Evolutionary conservation across 1,140 invertebrate genomes (phyloP).

Genomic region (Conus betulinus): DNA sequence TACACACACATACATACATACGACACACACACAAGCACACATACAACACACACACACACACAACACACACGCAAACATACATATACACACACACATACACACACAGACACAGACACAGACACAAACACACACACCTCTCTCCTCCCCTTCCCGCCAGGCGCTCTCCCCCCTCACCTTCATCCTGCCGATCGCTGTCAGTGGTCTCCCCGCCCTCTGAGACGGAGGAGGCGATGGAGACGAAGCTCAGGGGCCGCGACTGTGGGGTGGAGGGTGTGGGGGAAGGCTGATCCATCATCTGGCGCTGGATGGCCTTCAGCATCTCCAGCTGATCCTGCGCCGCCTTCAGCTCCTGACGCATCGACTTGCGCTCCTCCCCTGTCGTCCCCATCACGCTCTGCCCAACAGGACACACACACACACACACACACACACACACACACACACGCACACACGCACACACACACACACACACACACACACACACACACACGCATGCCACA

Average conservation of each 20-base stretch:
- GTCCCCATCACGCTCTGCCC: conserved; percentile 83
- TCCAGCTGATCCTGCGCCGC: conserved; percentile 84
- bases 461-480: too few species aligned
- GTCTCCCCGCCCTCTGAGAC: conserved; percentile 37
- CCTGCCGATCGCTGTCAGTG: conserved; percentile 29
- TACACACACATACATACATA: too few species aligned
- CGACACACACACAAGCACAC: too few species aligned
- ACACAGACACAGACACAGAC: neutral
- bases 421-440: too few species aligned
- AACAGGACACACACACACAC: too few species aligned
- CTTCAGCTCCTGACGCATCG: conserved; percentile 83
- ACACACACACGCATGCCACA: too few species aligned
- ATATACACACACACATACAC: neutral
- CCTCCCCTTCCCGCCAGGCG: too few species aligned
- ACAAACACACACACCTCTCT: neutral
- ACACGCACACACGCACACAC: too few species aligned
- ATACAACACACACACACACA: neutral
- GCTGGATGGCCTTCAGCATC: conserved; percentile 69
- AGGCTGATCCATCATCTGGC: conserved; percentile 47
- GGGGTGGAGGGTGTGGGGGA: conserved; percentile 15
- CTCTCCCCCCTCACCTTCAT: conserved; percentile 29
- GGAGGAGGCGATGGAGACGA: conserved; percentile 54
- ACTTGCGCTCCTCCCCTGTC: conserved; percentile 85
- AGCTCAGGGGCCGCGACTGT: conserved; percentile 51
- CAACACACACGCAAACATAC: neutral